phyloP scores from a whole-genome alignment of 2,888 invertebrate species.

The Pristionchus exspectatus region DNA sequence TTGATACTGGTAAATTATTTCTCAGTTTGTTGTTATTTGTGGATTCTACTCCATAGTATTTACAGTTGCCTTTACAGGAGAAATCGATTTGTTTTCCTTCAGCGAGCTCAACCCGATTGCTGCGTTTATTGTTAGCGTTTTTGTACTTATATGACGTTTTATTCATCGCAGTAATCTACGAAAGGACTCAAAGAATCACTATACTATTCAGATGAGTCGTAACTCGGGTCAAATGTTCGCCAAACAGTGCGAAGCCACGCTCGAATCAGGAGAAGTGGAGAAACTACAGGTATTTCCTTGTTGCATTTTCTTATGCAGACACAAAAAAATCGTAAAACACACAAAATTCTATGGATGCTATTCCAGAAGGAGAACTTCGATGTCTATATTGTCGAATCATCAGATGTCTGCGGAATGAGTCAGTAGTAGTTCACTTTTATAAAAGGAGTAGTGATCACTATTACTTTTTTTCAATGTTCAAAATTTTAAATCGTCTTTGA shows the following conservation, averaged over 20 bases:
- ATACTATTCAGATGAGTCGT: neutral
- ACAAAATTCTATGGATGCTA: neutral
- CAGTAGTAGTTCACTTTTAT: too few relatives aligned
- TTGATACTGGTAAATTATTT: neutral
- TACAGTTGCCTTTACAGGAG: neutral
- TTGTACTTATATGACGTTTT: neutral
- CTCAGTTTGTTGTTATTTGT: neutral
- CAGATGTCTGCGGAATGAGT: constrained; percentile 11
- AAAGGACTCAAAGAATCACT: neutral
- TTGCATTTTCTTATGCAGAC: neutral
- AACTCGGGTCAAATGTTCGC: neutral
- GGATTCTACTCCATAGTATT: neutral
- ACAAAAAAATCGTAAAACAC: too few relatives aligned
- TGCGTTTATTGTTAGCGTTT: neutral
- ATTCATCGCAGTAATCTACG: neutral
- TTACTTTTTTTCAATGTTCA: too few relatives aligned
- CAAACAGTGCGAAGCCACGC: neutral
- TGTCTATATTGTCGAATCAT: neutral
- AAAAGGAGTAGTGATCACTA: too few relatives aligned
- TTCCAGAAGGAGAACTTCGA: neutral
- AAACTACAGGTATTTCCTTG: neutral
- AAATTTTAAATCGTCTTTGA: neutral
- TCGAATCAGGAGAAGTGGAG: neutral
- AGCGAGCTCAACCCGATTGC: constrained; percentile 38
- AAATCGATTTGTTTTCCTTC: neutral